These are phyloP conservation scores for Hirtodrosophila cameraria DNA, from an alignment of 2,888 invertebrate species.

Conservation along the genomic window DNA sequence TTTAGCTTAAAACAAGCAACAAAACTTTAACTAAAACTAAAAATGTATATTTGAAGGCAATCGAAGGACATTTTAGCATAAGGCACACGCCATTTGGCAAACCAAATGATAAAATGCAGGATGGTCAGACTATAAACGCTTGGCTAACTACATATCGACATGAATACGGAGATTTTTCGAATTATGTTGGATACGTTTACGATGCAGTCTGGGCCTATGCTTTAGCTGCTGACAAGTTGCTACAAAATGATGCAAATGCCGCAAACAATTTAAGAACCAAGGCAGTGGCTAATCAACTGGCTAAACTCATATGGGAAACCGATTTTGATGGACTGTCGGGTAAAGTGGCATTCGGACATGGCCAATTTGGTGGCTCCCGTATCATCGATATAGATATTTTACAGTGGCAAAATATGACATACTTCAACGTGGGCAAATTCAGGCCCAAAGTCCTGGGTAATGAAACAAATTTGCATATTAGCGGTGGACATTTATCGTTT, in stretches of 20 bases:
- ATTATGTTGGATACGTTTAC: conserved; percentile 91
- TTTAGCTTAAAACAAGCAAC: not conserved
- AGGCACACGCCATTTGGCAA: conserved; percentile 88
- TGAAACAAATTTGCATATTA: conserved; percentile 36
- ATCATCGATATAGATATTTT: conserved; percentile 87
- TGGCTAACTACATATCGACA: conserved; percentile 84
- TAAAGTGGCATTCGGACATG: conserved; percentile 88
- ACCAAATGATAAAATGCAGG: conserved; percentile 86
- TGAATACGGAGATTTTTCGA: conserved; percentile 82
- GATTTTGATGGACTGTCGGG: conserved; percentile 91
- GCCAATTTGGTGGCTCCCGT: conserved; percentile 86
- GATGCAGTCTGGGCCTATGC: conserved; percentile 94
- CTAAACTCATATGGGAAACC: conserved; percentile 87
- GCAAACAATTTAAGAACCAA: conserved; percentile 62
- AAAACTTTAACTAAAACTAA: no score
- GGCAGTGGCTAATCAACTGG: conserved; percentile 83
- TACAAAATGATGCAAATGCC: conserved; percentile 84
- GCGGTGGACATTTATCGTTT: conserved; percentile 76
- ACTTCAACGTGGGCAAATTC: conserved; percentile 86
- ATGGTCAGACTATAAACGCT: conserved; percentile 87
- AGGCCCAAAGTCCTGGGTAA: conserved; percentile 85
- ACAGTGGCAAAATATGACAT: conserved; percentile 86
- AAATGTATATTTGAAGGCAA: conserved; percentile 84
- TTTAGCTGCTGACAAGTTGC: conserved; percentile 87
- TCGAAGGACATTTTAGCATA: conserved; percentile 90